Conservation (phyloP, 2,888 invertebrate genomes). For the Tachina grossa region DNA sequence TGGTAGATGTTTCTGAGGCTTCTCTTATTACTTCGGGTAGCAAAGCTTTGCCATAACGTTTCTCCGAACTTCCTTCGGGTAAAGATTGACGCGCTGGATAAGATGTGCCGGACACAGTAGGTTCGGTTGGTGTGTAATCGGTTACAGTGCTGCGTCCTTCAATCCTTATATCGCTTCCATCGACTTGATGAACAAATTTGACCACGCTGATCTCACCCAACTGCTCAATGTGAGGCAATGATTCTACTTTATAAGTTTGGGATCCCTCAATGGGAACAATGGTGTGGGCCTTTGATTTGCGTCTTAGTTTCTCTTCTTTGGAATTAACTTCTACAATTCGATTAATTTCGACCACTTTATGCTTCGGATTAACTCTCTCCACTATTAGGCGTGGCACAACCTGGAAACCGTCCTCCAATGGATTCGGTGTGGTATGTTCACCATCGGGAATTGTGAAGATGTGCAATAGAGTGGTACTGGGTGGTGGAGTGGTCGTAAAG, state of each 20-base stretch:
- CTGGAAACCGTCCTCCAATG: constrained; percentile 59
- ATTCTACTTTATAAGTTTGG: constrained; percentile 84
- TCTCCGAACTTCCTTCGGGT: constrained; percentile 70
- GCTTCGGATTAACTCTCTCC: constrained; percentile 77
- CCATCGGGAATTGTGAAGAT: constrained; percentile 83
- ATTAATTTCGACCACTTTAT: constrained; percentile 87
- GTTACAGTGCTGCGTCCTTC: constrained; percentile 82
- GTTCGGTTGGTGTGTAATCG: constrained; percentile 81
- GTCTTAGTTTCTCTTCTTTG: constrained; percentile 85
- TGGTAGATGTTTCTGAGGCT: constrained; percentile 86
- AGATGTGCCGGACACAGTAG: constrained; percentile 70
- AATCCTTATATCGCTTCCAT: constrained; percentile 79
- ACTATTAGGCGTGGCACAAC: constrained; percentile 63
- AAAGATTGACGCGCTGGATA: constrained; percentile 77
- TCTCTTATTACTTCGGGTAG: constrained; percentile 81
- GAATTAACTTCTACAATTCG: constrained; percentile 88
- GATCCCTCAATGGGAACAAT: constrained; percentile 84
- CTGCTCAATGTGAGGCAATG: constrained; percentile 86
- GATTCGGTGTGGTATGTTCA: constrained; percentile 73
- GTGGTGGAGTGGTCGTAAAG: constrained; percentile 76
- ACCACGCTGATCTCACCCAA: constrained; percentile 88
- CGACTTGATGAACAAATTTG: constrained; percentile 87
- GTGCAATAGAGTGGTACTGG: constrained; percentile 83
- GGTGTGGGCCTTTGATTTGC: constrained; percentile 83
- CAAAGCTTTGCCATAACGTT: constrained; percentile 77